Conservation (phyloP, 2,113 vertebrate species). For the Stegostoma tigrinum region DNA sequence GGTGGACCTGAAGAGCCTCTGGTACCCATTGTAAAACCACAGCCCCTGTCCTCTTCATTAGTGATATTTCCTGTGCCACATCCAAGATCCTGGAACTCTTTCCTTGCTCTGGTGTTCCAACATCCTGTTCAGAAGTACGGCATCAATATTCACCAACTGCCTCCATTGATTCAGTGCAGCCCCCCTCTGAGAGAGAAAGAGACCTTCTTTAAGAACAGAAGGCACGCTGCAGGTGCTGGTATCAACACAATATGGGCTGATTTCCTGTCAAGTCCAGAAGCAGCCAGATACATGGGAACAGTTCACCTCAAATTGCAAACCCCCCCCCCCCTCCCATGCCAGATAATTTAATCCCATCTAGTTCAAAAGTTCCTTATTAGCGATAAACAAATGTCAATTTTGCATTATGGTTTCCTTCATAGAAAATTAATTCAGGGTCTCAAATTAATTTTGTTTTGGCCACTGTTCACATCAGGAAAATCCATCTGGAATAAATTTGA, state of each 20-base stretch:
- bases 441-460: slow-evolving; percentile 18
- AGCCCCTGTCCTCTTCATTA: no score
- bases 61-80: no score
- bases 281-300: not conserved
- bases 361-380: not conserved
- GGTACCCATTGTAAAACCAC: not conserved
- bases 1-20: not conserved
- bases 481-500: not conserved
- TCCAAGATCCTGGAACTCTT: no score
- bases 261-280: not conserved
- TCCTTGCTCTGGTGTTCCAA: no score
- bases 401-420: not conserved
- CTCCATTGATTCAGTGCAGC: not conserved
- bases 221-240: not conserved
- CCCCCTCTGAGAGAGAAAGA: not conserved
- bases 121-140: not conserved
- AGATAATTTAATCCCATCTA: not conserved
- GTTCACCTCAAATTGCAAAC: not conserved
- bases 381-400: not conserved
- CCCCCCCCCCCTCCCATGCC: no score
- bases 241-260: not conserved
- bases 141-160: not conserved
- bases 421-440: not conserved
- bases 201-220: not conserved
- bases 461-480: not conserved